Evolutionary conservation across 2,797 vertebrate species (phyloP).

Genomic region (Cossypha heuglini): DNA sequence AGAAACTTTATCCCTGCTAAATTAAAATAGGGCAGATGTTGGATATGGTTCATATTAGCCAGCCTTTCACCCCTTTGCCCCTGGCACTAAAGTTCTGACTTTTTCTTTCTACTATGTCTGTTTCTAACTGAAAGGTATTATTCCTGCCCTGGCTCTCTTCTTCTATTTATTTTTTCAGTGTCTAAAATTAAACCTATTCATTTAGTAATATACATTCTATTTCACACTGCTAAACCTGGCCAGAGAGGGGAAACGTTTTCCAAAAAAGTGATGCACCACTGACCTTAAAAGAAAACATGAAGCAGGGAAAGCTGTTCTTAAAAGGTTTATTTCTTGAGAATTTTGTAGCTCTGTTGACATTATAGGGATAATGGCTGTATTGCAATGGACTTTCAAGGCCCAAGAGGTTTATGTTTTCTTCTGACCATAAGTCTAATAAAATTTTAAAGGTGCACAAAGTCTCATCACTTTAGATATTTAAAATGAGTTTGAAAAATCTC

Average conservation of each 20-base stretch:
- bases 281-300: slow-evolving; percentile 53
- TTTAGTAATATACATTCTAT: slow-evolving; percentile 41
- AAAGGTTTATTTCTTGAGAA: slow-evolving; percentile 57
- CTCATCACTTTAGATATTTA: slow-evolving; percentile 57
- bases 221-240: slow-evolving; percentile 21
- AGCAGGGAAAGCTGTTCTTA: slow-evolving; percentile 44
- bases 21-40: slow-evolving; percentile 66
- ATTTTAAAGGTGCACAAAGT: slow-evolving; percentile 51
- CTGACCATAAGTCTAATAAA: slow-evolving; percentile 47
- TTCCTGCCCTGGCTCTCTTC: slow-evolving; percentile 28
- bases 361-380: slow-evolving; percentile 39
- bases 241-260: slow-evolving; percentile 7
- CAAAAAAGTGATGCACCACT: slow-evolving; percentile 46
- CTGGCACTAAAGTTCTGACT: slow-evolving; percentile 53
- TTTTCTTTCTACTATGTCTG: slow-evolving; percentile 43
- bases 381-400: slow-evolving; percentile 51
- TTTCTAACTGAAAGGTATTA: slow-evolving; percentile 63
- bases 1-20: slow-evolving; percentile 65
- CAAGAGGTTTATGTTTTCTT: slow-evolving; percentile 53
- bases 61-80: slow-evolving; percentile 45
- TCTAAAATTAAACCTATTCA: slow-evolving; percentile 57
- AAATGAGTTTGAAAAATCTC: slow-evolving; percentile 16
- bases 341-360: slow-evolving; percentile 58
- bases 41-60: slow-evolving; percentile 54
- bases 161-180: slow-evolving; percentile 48